A percentile compares a stretch with the other conserved stretches of the same genome.
Conservation (phyloP, 2,888 invertebrate species). For the Junonia oenone region DNA sequence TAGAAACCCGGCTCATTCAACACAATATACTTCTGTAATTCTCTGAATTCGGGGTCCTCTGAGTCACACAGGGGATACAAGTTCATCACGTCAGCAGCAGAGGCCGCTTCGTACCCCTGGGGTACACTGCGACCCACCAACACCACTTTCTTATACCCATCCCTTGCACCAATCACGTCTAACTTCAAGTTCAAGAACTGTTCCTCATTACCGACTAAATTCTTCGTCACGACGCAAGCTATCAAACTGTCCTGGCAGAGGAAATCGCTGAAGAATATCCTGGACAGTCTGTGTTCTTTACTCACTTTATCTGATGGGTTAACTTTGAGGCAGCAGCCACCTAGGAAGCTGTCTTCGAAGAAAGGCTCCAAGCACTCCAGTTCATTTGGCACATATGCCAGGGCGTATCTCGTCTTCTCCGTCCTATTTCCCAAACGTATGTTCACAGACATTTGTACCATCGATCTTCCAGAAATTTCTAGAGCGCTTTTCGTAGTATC, state of each 20-base stretch:
- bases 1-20: conserved; percentile 56
- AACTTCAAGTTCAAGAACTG: conserved; percentile 52
- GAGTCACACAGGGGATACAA: conserved; percentile 35
- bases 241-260: conserved; percentile 41
- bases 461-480: conserved; percentile 28
- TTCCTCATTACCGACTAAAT: conserved; percentile 29
- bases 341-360: conserved; percentile 67
- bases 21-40: conserved; percentile 52
- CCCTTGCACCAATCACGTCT: conserved; percentile 31
- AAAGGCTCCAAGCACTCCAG: conserved; percentile 51
- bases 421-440: conserved; percentile 36
- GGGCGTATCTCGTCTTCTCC: conserved; percentile 33
- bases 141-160: conserved; percentile 31
- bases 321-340: conserved; percentile 74
- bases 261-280: conserved; percentile 64
- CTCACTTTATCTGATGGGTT: conserved; percentile 47
- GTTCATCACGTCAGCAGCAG: conserved; percentile 20
- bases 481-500: too few species aligned
- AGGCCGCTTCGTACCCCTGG: background rate
- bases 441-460: conserved; percentile 41
- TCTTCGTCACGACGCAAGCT: conserved; percentile 61
- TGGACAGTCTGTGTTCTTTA: conserved; percentile 37
- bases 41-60: conserved; percentile 30
- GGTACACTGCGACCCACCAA: conserved; percentile 41
- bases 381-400: conserved; percentile 46